Percentiles rank a stretch among this genome's conserved stretches.
Evolutionary conservation across 2,888 invertebrate species (phyloP).

Genomic region (Eupithecia inturbata): DNA sequence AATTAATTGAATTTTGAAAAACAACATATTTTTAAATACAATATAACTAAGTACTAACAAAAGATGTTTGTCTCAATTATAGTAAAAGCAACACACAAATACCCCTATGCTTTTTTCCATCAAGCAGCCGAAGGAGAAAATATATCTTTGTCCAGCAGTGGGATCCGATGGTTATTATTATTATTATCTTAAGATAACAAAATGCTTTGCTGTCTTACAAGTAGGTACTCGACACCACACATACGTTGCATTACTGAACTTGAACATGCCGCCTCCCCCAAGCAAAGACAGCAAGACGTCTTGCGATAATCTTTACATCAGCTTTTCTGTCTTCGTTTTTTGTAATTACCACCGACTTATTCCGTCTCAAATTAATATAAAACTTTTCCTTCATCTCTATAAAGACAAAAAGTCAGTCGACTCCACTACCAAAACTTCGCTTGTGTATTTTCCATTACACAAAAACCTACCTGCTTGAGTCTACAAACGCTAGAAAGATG

Average conservation of each 20-base stretch:
- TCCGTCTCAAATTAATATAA: not conserved
- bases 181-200: too few species aligned
- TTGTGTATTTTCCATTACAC: constrained; percentile 14
- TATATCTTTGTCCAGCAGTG: too few species aligned
- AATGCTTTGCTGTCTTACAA: too few species aligned
- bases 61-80: too few species aligned
- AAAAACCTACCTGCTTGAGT: constrained; percentile 26
- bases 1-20: not conserved
- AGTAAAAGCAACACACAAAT: too few species aligned
- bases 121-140: too few species aligned
- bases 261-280: too few species aligned
- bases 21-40: not conserved
- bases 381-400: not conserved
- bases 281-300: too few species aligned
- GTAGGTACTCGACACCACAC: too few species aligned
- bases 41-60: not conserved
- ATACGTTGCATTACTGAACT: too few species aligned
- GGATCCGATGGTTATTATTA: too few species aligned
- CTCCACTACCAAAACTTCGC: not conserved
- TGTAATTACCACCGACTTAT: not conserved
- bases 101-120: too few species aligned
- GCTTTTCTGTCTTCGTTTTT: not conserved
- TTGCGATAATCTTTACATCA: not conserved
- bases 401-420: constrained; percentile 3
- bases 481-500: constrained; percentile 35